phyloP scores from a whole-genome alignment of 2,888 invertebrate species.

The Heliothis peltigera region DNA sequence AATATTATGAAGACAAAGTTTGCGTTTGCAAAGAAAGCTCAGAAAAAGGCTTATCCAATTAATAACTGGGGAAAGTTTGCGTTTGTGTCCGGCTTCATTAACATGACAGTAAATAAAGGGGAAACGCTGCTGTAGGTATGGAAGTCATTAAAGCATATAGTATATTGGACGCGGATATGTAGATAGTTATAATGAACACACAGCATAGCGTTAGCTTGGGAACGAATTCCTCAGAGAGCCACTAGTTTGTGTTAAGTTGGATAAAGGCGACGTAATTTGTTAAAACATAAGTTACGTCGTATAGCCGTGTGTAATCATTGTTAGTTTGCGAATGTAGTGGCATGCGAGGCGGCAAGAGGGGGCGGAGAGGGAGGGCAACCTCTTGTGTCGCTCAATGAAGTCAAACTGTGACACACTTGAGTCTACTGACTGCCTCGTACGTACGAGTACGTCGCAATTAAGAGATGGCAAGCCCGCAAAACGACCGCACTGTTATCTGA shows the following conservation, averaged over 20 bases:
- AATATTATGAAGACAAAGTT: slow-evolving; percentile 30
- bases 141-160: slow-evolving; percentile 14
- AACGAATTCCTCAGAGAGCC: slow-evolving; percentile 43
- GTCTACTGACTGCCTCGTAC: slow-evolving; percentile 45
- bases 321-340: slow-evolving; percentile 54
- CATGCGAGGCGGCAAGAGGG: slow-evolving; percentile 23
- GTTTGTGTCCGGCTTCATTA: not conserved
- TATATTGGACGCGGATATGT: slow-evolving; percentile 14
- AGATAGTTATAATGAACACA: slow-evolving; percentile 13
- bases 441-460: slow-evolving; percentile 56
- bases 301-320: slow-evolving; percentile 50
- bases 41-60: slow-evolving; percentile 24
- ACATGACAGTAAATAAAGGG: not conserved
- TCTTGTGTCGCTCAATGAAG: slow-evolving; percentile 51
- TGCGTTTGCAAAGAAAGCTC: slow-evolving; percentile 2
- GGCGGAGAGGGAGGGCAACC: slow-evolving; percentile 37
- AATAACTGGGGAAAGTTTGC: slow-evolving; percentile 12
- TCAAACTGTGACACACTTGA: slow-evolving; percentile 58
- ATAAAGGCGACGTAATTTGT: slow-evolving; percentile 46
- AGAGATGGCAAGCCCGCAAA: slow-evolving; percentile 52
- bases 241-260: slow-evolving; percentile 50
- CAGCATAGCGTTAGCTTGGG: slow-evolving; percentile 18
- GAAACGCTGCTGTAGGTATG: not conserved
- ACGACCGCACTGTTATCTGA: slow-evolving; percentile 44
- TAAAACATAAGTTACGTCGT: slow-evolving; percentile 54